These are phyloP conservation scores for Lagria hirta DNA, from an alignment of 2,888 invertebrate species.

Conservation along the genomic window DNA sequence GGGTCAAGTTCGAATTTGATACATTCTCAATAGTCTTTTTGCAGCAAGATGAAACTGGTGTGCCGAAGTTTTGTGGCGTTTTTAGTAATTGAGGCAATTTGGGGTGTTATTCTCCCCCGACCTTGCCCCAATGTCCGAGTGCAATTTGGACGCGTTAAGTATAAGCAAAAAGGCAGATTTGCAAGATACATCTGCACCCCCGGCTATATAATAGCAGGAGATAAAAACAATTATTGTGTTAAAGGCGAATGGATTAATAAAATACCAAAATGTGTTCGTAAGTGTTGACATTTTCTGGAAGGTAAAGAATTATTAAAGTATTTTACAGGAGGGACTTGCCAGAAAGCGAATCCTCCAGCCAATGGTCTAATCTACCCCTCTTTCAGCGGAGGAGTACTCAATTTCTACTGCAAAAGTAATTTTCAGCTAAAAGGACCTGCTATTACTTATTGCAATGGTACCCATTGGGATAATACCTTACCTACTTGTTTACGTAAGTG, in stretches of 20 bases:
- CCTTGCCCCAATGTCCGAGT: constrained; percentile 38
- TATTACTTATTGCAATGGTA: constrained; percentile 71
- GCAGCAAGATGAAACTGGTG: constrained; percentile 17
- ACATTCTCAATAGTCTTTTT: constrained; percentile 6
- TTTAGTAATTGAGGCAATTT: constrained; percentile 2
- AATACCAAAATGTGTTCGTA: constrained; percentile 73
- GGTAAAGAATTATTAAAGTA: constrained; percentile 4
- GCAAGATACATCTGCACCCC: constrained; percentile 63
- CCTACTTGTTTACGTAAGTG: constrained; percentile 70
- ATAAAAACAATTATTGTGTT: constrained; percentile 68
- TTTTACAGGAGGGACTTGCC: constrained; percentile 64
- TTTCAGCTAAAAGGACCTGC: constrained; percentile 62
- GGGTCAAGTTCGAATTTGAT: constrained; percentile 25
- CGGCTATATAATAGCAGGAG: constrained; percentile 68
- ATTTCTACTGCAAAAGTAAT: constrained; percentile 68
- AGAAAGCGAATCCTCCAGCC: constrained; percentile 2
- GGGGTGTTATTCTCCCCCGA: background rate
- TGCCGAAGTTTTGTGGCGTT: constrained; percentile 6
- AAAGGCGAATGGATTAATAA: constrained; percentile 72
- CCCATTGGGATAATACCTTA: constrained; percentile 66
- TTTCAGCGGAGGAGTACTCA: constrained; percentile 60
- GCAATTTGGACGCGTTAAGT: constrained; percentile 43
- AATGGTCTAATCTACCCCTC: constrained; percentile 59
- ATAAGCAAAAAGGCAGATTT: constrained; percentile 57
- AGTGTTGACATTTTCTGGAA: constrained; percentile 58